Conservation (phyloP, 92 coral and sea anemone species). For the Epizoanthus stellaris region DNA sequence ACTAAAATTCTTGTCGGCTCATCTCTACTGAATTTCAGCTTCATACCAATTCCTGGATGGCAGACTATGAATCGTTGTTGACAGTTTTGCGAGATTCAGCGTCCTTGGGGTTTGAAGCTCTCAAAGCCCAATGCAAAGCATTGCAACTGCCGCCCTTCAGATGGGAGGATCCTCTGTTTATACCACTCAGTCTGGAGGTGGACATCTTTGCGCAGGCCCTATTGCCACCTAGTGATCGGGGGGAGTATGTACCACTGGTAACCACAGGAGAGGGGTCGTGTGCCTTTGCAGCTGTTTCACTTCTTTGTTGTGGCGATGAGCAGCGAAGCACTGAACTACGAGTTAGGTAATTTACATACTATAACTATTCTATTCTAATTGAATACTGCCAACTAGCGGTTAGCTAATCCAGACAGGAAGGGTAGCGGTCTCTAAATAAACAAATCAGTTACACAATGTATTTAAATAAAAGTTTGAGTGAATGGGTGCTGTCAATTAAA, state of each 20-base stretch:
- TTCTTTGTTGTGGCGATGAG: slow-evolving; percentile 25
- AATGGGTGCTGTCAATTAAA: too few species aligned
- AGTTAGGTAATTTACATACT: not conserved
- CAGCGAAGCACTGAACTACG: slow-evolving; percentile 1
- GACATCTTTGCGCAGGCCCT: not conserved
- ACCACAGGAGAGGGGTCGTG: slow-evolving; percentile 13
- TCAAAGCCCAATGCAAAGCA: not conserved
- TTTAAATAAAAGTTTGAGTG: too few species aligned
- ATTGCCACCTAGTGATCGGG: not conserved
- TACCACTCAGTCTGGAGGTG: slow-evolving; percentile 2
- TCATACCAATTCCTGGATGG: not conserved
- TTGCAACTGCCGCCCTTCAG: slow-evolving; percentile 11
- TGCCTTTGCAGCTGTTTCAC: slow-evolving; percentile 11
- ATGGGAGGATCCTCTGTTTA: slow-evolving; percentile 11
- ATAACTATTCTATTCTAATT: too few species aligned
- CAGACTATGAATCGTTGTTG: not conserved
- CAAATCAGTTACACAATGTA: too few species aligned
- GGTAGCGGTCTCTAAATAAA: too few species aligned
- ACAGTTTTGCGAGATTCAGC: not conserved
- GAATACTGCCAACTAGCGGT: too few species aligned
- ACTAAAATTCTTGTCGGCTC: not conserved
- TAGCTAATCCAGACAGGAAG: too few species aligned
- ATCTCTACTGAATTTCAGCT: not conserved
- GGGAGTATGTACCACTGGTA: slow-evolving; percentile 9
- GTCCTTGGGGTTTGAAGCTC: not conserved